Percentiles rank a stretch among this genome's conserved stretches.
These are phyloP conservation scores for Spodoptera exigua DNA, from an alignment of 2,888 invertebrate genomes.

Conservation along the genomic window DNA sequence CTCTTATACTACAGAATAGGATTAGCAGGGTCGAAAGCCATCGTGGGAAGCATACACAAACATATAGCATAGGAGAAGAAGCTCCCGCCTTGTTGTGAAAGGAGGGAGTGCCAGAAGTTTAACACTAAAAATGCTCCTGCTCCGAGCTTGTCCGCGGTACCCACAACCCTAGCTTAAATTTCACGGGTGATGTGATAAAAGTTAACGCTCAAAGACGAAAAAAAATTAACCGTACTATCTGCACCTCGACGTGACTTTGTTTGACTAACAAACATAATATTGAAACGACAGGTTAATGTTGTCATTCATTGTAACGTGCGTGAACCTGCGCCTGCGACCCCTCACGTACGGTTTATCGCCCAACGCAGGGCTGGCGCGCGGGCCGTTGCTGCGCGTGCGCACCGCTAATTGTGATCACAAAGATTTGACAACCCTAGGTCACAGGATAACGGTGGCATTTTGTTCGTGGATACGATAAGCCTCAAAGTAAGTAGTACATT, in stretches of 20 bases:
- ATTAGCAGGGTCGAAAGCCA: no score
- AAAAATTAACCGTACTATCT: slow-evolving; percentile 38
- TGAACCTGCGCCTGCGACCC: slow-evolving; percentile 55
- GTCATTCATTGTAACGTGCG: slow-evolving; percentile 52
- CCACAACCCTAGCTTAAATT: no score
- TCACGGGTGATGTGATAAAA: no score
- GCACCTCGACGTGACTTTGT: slow-evolving; percentile 16
- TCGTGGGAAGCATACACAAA: no score
- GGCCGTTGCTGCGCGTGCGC: slow-evolving; percentile 67
- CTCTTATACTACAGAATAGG: no score
- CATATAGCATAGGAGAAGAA: no score
- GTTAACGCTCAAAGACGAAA: slow-evolving; percentile 2
- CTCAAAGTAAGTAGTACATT: slow-evolving; percentile 16
- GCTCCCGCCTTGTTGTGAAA: no score
- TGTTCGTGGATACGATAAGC: slow-evolving; percentile 55
- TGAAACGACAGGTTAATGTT: slow-evolving; percentile 48
- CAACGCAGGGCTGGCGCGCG: slow-evolving; percentile 54
- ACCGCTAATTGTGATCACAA: slow-evolving; percentile 71
- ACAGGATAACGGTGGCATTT: slow-evolving; percentile 71
- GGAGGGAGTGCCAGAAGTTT: no score
- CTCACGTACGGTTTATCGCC: slow-evolving; percentile 68
- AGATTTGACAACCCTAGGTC: slow-evolving; percentile 67
- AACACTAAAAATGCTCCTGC: no score
- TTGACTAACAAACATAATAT: slow-evolving; percentile 44
- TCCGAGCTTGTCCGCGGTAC: no score